Conservation (phyloP, 2,888 invertebrate genomes). For the Cyaniris semiargus region DNA sequence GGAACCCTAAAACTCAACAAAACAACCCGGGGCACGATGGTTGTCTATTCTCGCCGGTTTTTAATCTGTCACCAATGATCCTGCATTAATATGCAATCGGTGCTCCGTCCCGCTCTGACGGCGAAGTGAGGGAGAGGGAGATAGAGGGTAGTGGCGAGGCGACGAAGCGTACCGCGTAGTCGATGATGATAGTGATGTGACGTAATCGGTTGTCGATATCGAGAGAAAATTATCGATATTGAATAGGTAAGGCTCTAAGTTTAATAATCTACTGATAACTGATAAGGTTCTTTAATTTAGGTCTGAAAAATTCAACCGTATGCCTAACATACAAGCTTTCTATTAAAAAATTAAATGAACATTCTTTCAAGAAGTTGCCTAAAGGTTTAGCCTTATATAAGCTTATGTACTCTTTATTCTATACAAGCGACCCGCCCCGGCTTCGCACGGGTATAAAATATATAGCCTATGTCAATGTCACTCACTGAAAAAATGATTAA, state of each 20-base stretch:
- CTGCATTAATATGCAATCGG: slow-evolving; percentile 46
- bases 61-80: slow-evolving; percentile 46
- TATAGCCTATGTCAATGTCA: too few relatives aligned
- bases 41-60: slow-evolving; percentile 33
- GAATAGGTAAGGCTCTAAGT: not conserved
- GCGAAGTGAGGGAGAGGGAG: slow-evolving; percentile 47
- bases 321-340: too few relatives aligned
- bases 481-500: too few relatives aligned
- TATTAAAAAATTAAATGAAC: too few relatives aligned
- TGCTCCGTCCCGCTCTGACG: slow-evolving; percentile 48
- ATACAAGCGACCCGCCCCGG: too few relatives aligned
- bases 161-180: slow-evolving; percentile 68
- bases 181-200: slow-evolving; percentile 59
- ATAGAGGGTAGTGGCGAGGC: slow-evolving; percentile 71
- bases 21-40: not conserved
- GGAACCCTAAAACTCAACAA: not conserved
- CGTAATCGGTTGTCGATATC: slow-evolving; percentile 37
- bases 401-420: too few relatives aligned
- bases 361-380: too few relatives aligned
- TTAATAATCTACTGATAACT: too few relatives aligned
- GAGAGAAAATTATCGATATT: slow-evolving; percentile 10
- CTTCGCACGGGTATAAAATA: too few relatives aligned
- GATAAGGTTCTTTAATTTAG: too few relatives aligned
- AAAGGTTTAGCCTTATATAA: too few relatives aligned
- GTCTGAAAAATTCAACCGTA: too few relatives aligned